Base-by-base conservation (phyloP, 1,140 invertebrate genomes). In the Achatina immaculata region DNA sequence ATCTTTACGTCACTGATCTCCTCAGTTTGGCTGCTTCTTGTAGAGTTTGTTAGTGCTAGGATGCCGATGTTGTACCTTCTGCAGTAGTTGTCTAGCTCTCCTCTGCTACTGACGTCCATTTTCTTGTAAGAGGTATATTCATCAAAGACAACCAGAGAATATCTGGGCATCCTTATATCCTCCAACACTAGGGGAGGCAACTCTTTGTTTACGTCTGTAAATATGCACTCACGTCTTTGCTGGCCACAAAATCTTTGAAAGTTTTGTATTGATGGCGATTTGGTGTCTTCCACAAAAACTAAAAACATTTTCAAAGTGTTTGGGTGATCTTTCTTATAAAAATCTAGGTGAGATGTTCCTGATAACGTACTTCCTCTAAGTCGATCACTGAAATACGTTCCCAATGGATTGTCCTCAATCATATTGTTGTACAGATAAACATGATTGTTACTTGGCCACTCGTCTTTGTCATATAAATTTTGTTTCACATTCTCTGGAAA, bases 71-170 rank as follows among this genome's bases (percentile, higher is more conserved):
- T 95, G 91, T 98, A 99, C 91, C 98, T 96, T 58, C 95, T 93
- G 90, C 97, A 99, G 91, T 99, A 99, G 92, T 99, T 98, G 92
- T 99, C 97, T 71, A 99, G 92, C 31, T 98, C 92, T 90, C 98
- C 96, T 66, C 97, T 94, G 92, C 98, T 98, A 96, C 97, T 98
- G 89, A 97, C 96, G 92, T 98, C 97, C 96, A 99, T 97, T 87
- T 95, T 95, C 80, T 98, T 93, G 92, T 99, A 99, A 89, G 96
- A 96, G 89, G 96, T 95, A 83, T 98, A 94, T 92, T 98, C 98
- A 92, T 99, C 98, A 92, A 99, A 99, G 19, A 99, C 95, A 87
- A 99, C 95, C 55, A 99, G 95, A 65, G 85, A 96, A 92, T 97
- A 99, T 86, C 96, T 95, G 34, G 97, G 97, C 91, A 98, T 97